Evolutionary conservation across 2,797 vertebrate genomes (phyloP), one percentile per base, ranked within the genome.

Genomic region (Scyliorhinus canicula): DNA sequence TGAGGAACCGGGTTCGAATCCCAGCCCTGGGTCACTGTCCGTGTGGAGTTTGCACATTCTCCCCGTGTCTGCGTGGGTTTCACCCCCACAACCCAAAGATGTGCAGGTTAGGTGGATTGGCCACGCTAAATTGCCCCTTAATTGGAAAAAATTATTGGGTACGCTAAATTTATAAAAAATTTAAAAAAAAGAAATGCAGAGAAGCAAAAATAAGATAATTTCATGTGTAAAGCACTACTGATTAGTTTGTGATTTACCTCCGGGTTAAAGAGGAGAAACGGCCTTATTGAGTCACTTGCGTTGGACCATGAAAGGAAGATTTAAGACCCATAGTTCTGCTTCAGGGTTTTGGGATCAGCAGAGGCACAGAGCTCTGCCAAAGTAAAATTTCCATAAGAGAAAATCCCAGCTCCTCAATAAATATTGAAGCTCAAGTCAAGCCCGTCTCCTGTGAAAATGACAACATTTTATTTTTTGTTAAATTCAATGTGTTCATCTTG

Each of bases 341-440:
- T 71, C 93, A 50, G 47, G 65, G 19, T 71, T 94, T 52, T 50
- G 35, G 65, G 93, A 67, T 47, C 91, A 93, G 65, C 65, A 69
- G 63, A 65, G 47, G 7, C 63, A 93, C 71, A 69, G 44, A 69
- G 28, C 40, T 67, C 40, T 50, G 44, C 65, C 91, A 69, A 71
- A 90, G 60, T 65, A 24, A 65, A 60, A 74, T 71, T 94, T 94
- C 71, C 93, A n/a, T 28, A 94, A 94, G 93, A 55, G 67, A 94
- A 94, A 74, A 94, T 94, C 93, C 28, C 16, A 55, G 40, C 93
- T 71, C 67, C 31, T 71, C 67, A 94, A 94, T 52, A 71, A 74
- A 94, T 24, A 94, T 94, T 98, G 97, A 47, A 71, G 95, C 97
- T 98, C 98, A 98, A 98, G 98, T 98, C 98, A 98, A 98, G 98